Evolutionary conservation across 1,140 invertebrate genomes (phyloP), one percentile per base, ranked within the genome.

Genomic region (Zaprionus gabonicus): DNA sequence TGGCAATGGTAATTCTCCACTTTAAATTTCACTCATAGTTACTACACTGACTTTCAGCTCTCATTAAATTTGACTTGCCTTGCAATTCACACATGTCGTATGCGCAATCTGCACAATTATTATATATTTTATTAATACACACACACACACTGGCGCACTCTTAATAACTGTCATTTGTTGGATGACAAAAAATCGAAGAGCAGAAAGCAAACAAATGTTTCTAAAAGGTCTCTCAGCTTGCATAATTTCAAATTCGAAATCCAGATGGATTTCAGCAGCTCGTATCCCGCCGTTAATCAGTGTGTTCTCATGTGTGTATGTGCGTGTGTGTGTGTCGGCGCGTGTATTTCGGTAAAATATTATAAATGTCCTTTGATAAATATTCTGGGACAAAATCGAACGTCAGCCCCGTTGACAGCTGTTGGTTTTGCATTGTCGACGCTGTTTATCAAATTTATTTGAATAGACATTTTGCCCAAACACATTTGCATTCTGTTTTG

Each of bases 361-460:
- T 81, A 59, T 70, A 75, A 76, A 70, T 79, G 65, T 71, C 64
- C 72, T 72, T 73, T 74, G 82, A 82, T 86, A 82, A 86, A 78
- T 83, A 81, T 82, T 67, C 70, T 65, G 57, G 75, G 71, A 31
- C 34, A 76, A 74, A 53, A 60, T 67, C 23, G 64, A 83, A 53
- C 76, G 82, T 79, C 80, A 80, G 73, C 60, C 83, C 80, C 82
- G 84, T 63, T 86, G 83, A 86, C 84, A 87, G 83, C 84, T 87
- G 84, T 88, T 87, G 84, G 80, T 72, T 81, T 80, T 70, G 58
- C 76, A 76, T 73, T 72, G 56, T 71, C 73, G 60, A 62, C 64
- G 56, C 63, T 73, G 73, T 80, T 81, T 79, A 90, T 90, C 67
- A 81, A 88, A 90, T 84, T 85, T 82, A 90, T 88, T 76, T 79